Percentiles rank a stretch among this genome's conserved stretches.
These are phyloP conservation scores for Drosophila recens DNA, from an alignment of 2,888 invertebrate species.

Conservation along the genomic window DNA sequence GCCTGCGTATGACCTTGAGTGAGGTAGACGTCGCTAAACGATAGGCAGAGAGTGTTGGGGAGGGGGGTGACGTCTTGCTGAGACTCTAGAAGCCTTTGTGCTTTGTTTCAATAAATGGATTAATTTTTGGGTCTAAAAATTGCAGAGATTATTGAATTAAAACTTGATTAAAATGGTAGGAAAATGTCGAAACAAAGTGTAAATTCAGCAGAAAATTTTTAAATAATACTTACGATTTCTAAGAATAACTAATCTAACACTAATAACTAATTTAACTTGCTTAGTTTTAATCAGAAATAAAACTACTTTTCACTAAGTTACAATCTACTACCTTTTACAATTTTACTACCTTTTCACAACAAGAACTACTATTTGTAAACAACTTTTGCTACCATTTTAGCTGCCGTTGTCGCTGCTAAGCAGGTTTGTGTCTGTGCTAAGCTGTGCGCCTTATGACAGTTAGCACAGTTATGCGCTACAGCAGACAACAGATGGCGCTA, in stretches of 20 bases:
- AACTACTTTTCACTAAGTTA: neutral
- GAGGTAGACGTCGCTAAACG: constrained; percentile 17
- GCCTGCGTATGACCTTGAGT: constrained; percentile 49
- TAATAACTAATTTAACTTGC: too few species aligned
- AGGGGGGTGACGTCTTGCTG: constrained; percentile 14
- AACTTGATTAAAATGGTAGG: neutral
- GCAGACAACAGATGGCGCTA: constrained; percentile 61
- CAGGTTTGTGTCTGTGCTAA: constrained; percentile 14
- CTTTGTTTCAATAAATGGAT: constrained; percentile 1
- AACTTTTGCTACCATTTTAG: constrained; percentile 26
- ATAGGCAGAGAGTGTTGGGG: neutral
- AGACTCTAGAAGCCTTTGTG: constrained; percentile 7
- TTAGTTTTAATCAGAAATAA: neutral
- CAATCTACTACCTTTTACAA: constrained; percentile 1
- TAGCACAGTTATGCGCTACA: constrained; percentile 47
- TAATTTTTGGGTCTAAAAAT: neutral
- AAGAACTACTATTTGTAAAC: constrained; percentile 6
- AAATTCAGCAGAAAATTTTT: neutral
- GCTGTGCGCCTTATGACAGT: constrained; percentile 26
- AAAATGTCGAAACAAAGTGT: too few species aligned
- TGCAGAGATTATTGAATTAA: neutral
- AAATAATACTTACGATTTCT: too few species aligned
- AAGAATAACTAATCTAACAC: too few species aligned
- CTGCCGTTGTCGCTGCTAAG: neutral
- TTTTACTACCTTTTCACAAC: constrained; percentile 17